Evolutionary conservation across 30 jellyfish, hydroid and myxozoan genomes (phyloP).

Genomic region (Aurelia aurita complex sp. Pacific): DNA sequence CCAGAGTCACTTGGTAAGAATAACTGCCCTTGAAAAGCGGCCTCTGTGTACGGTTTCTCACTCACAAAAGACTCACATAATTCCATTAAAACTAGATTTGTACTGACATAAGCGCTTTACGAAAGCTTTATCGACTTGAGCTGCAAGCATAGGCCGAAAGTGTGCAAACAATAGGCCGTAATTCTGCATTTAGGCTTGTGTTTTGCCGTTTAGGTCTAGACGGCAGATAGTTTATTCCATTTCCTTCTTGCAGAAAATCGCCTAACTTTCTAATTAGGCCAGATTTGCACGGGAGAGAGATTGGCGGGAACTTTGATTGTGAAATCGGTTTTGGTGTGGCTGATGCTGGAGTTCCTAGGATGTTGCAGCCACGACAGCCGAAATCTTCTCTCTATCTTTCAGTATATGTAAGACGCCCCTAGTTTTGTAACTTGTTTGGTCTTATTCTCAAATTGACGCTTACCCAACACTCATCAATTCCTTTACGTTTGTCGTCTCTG

Average conservation of each 20-base stretch:
- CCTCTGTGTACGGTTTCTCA: conserved; percentile 35
- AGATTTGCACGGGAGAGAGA: neutral
- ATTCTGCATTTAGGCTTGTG: conserved; percentile 33
- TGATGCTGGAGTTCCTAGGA: too few species aligned
- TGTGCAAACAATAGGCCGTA: conserved; percentile 38
- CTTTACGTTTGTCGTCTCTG: too few species aligned
- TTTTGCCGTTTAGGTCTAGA: conserved; percentile 47
- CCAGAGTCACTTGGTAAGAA: too few species aligned
- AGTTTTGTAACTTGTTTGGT: too few species aligned
- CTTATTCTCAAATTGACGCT: too few species aligned
- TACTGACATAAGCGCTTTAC: conserved; percentile 73
- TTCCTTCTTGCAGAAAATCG: conserved; percentile 8
- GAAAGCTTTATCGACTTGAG: conserved; percentile 55
- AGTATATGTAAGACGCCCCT: too few species aligned
- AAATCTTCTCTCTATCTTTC: too few species aligned
- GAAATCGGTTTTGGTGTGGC: too few species aligned
- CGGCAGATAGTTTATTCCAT: conserved; percentile 21
- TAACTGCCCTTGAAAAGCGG: conserved; percentile 24
- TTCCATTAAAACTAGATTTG: conserved; percentile 76
- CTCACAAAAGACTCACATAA: conserved; percentile 46
- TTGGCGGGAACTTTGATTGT: neutral
- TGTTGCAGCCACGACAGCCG: too few species aligned
- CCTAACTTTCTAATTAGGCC: conserved; percentile 5
- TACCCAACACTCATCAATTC: too few species aligned
- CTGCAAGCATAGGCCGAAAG: conserved; percentile 62